These are phyloP conservation scores for Ovis aries DNA, from an alignment of 2,113 vertebrate genomes.

Conservation along the genomic window DNA sequence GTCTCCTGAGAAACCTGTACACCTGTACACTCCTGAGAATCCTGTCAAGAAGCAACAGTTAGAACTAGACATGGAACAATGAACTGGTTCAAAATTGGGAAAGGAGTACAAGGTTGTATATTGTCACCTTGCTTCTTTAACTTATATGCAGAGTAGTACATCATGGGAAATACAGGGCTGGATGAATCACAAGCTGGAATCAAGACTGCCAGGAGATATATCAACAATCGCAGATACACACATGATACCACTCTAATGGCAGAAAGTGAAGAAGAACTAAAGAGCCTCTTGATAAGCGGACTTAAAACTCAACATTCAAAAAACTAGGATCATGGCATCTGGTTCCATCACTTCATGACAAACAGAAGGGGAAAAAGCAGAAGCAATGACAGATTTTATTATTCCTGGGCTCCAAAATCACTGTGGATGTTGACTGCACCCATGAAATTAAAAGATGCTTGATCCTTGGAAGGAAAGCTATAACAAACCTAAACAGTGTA, in stretches of 20 bases:
- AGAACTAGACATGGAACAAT: not conserved
- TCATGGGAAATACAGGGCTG: not conserved
- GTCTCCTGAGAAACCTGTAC: not conserved
- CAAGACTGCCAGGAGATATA: not conserved
- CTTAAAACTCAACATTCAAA: not conserved
- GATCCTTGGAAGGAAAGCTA: not conserved
- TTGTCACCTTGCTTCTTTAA: not conserved
- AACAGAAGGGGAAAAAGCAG: not conserved
- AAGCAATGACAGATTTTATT: not conserved
- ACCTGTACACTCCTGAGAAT: not conserved
- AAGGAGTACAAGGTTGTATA: not conserved
- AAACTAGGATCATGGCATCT: not conserved
- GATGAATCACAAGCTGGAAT: not conserved
- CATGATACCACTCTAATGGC: not conserved
- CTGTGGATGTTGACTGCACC: not conserved
- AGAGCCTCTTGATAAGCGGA: not conserved
- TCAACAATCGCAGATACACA: not conserved
- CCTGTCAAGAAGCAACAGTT: not conserved
- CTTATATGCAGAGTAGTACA: not conserved
- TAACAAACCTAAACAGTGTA: not conserved
- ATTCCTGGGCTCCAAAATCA: not conserved
- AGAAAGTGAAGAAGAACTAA: not conserved
- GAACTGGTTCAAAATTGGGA: not conserved
- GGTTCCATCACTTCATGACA: not conserved
- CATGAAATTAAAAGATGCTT: not conserved